phyloP scores from a whole-genome alignment of 2,888 invertebrate genomes.

The Chaetogeoica ovagalla region DNA sequence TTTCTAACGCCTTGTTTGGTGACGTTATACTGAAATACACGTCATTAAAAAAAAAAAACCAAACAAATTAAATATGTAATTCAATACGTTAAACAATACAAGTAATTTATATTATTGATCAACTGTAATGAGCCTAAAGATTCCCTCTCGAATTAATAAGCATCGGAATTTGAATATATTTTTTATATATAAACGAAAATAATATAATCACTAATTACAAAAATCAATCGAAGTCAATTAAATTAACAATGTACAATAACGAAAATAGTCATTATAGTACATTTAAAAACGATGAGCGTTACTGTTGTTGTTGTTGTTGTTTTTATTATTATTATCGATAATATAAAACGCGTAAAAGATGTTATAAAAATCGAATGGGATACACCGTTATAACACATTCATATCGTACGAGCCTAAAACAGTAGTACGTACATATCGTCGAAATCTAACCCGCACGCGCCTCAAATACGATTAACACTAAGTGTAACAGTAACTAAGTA shows the following conservation, averaged over 20 bases:
- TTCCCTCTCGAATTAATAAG: background rate
- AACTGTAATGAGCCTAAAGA: background rate
- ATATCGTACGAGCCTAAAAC: no score
- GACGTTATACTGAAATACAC: background rate
- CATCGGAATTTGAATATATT: background rate
- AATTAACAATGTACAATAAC: background rate
- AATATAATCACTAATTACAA: background rate
- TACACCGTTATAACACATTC: no score
- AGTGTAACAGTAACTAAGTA: no score
- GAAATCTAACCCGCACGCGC: no score
- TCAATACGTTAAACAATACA: background rate
- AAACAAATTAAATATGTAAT: background rate
- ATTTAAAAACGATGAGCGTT: background rate
- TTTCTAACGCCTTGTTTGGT: background rate
- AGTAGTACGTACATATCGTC: no score
- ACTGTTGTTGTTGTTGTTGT: no score
- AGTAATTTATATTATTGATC: background rate
- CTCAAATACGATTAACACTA: no score
- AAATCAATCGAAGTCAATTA: constrained; percentile 12
- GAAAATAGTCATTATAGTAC: background rate
- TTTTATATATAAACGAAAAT: background rate
- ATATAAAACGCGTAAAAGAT: background rate
- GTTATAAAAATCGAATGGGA: background rate
- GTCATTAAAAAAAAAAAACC: background rate
- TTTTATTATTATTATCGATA: background rate